Base-by-base conservation (phyloP, 2,888 invertebrate species). In the Camptogramma bilineatum region DNA sequence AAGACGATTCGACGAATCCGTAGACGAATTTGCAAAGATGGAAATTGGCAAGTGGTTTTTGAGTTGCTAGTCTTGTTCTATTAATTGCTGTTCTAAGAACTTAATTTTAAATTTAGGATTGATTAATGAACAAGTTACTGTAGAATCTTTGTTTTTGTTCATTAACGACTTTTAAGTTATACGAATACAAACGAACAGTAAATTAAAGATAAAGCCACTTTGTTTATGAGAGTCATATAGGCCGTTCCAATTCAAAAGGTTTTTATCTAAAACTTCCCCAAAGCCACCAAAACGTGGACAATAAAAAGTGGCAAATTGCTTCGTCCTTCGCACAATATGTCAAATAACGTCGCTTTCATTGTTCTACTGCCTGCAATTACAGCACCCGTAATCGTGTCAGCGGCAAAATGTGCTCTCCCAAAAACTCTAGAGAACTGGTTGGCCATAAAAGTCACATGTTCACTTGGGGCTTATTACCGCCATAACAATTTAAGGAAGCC, bases 401-500 rank as follows among this genome's bases (percentile, higher is more conserved):
- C 84, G 86, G 88, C 88, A 87, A 88, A 90, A 87, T 84, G 83
- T 79, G 78, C 81, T 82, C 79, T 81, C 79, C 85, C 82, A 84
- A 81, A 90, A 90, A 87, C 83, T 87, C 85, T 75, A 82, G 82
- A 84, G 83, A 88, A 88, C 88, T 86, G 84, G 81, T 79, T 83
- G 77, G 83, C 83, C 81, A 89, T 91, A 92, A 92, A 91, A 90
- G 87, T 91, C 90, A 91, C 90, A 90, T 91, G 91, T 84, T 88
- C 82, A 78, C 85, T 81, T 80, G 79, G 79, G 81, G 83, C 89
- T 91, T 92, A 91, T 91, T 90, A 88, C 88, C 78, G 87, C 87
- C 80, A 90, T 93, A 90, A 91, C 91, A 89, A 90, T 92, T 91
- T 91, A 88, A 91, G 90, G 90, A 89, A 89, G 90, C 90, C 88